Percentiles rank a stretch among this genome's conserved stretches.
Conservation (phyloP, 2,797 vertebrate species). For the Parauchenoglanis ngamensis region DNA sequence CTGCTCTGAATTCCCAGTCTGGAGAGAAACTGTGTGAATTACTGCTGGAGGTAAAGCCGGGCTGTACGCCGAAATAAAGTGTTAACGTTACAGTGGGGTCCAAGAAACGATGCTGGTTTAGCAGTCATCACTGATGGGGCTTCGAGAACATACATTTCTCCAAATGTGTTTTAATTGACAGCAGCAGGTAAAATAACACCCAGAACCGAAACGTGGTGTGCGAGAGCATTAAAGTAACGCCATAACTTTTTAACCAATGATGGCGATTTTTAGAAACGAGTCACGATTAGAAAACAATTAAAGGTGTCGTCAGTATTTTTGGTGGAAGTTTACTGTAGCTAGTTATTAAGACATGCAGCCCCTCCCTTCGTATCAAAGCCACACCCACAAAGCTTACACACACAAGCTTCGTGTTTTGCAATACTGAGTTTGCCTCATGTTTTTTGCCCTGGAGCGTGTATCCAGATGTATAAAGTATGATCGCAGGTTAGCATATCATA, state of each 20-base stretch:
- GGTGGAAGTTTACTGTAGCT: neutral
- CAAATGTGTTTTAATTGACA: neutral
- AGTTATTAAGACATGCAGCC: neutral
- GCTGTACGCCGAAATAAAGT: neutral
- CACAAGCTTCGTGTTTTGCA: neutral
- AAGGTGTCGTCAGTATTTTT: neutral
- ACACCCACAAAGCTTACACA: neutral
- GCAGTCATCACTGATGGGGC: neutral
- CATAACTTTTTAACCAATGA: neutral
- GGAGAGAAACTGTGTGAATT: slow-evolving; percentile 78
- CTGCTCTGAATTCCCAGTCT: slow-evolving; percentile 72
- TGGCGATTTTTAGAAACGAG: neutral
- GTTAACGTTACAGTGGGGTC: neutral
- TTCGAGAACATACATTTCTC: neutral
- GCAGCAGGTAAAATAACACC: neutral
- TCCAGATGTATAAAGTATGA: no score
- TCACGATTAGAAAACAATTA: neutral
- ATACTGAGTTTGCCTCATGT: no score
- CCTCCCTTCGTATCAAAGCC: neutral
- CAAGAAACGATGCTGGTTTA: neutral
- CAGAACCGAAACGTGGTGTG: neutral
- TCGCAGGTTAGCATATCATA: no score
- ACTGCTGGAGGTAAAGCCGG: slow-evolving; percentile 83
- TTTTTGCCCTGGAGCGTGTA: no score
- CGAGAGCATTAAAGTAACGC: neutral